phyloP scores from a whole-genome alignment of 2,888 invertebrate genomes.

The Xanthia togata region DNA sequence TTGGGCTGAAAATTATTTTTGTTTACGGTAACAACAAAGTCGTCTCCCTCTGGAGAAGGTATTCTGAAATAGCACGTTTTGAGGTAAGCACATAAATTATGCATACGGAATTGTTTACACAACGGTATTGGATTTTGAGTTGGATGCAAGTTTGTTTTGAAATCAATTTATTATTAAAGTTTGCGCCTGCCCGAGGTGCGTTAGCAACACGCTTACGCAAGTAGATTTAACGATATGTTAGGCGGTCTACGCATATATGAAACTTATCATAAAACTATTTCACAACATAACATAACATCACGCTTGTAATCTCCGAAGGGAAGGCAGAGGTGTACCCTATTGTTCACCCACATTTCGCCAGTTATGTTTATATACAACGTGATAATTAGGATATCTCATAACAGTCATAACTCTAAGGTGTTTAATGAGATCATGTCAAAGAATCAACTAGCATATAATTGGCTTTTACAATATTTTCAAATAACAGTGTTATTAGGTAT shows the following conservation, averaged over 20 bases:
- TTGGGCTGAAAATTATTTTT: neutral
- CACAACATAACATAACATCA: neutral
- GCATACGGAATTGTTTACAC: neutral
- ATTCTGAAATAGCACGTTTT: neutral
- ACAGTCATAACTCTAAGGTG: no score
- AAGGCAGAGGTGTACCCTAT: no score
- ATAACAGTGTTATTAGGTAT: no score
- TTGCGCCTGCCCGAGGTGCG: neutral
- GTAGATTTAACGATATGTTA: neutral
- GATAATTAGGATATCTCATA: no score
- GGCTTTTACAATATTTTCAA: no score
- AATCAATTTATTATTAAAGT: neutral
- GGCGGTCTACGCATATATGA: no score
- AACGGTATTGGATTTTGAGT: neutral
- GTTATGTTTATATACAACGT: no score
- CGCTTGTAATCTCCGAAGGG: neutral
- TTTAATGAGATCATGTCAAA: no score
- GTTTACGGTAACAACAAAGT: neutral
- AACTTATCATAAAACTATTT: no score
- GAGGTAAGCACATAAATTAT: constrained; percentile 7
- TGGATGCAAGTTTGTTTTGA: neutral
- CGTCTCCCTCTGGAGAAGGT: neutral
- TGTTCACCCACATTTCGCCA: no score
- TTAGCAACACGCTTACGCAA: neutral
- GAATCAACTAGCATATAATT: no score